Base-by-base conservation (phyloP, 2,113 vertebrate genomes). In the Burhinus oedicnemus region DNA sequence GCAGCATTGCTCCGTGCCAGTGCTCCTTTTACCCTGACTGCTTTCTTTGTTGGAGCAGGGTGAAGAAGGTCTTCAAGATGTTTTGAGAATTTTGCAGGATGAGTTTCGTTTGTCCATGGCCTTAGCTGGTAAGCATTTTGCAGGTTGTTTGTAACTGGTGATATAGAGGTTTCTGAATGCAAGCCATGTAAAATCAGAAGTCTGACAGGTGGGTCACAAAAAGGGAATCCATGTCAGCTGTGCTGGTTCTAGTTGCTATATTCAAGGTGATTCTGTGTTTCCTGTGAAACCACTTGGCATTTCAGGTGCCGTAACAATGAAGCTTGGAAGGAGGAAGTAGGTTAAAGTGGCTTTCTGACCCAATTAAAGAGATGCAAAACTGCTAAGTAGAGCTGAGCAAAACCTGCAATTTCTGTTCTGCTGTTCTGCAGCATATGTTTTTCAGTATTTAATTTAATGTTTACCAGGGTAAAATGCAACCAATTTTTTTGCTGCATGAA, bases 101-200 rank as follows among this genome's bases (percentile, higher is more conserved):
- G 99, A 99, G 95, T 99, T 99, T 95, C 98, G 98, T 70, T 97
- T 99, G 55, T 99, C 98, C 23, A 99, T 99, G 99, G 98, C 98
- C 52, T 97, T 99, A 40, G 98, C 99, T 83, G 99, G 99, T 99
- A 95, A 98, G 98, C 2, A 2, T 54, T 91, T 49, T 62, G 26
- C 92, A 70, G 51, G 21, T 69, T 72, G 15, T 12, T 66, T 21
- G 12, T 10, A 45, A 40, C 4, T 32, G 27, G 18, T 10, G 60
- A 19, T 30, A n/a, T 11, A 26, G 54, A 60, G 27, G 12, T 77
- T 87, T 62, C 51, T 78, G 47, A 13, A 6, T 61, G 36, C 44
- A 44, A 79, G 17, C 32, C n/a, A 64, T 18, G 4, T 64, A 12
- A 64, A 49, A 77, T 23, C 64, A 29, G 55, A 54, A 75, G 38